Evolutionary conservation across 1,140 invertebrate genomes (phyloP), one percentile per base, ranked within the genome.

Genomic region (Oryzaephilus surinamensis): DNA sequence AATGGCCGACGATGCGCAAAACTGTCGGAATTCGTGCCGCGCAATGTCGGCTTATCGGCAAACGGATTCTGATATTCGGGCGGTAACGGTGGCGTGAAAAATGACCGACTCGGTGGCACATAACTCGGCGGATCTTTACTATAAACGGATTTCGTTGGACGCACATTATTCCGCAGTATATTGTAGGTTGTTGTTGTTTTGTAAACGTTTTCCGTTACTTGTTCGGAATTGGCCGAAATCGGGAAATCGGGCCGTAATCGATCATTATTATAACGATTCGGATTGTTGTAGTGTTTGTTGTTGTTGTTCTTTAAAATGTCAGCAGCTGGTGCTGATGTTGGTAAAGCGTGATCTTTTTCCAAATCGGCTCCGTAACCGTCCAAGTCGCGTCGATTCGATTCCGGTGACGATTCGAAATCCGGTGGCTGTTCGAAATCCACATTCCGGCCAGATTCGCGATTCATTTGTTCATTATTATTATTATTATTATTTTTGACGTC

Each of bases 31-130:
- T 79, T 77, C 10, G 71, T 72, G 41, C 83, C 84, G 47, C 83
- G 69, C 23, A 87, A 60, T 4, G 83, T 87, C 18, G 83, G 83
- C 57, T 85, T 86, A 52, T 88, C 81, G 2, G 81, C 81, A 54
- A 87, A 87, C 0, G 84, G 83, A 62, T 85, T 82, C 11, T 74
- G 67, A 52, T 81, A 83, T 56, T 82, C 80, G 2, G 79, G 79
- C 4, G 82, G 82, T 33, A 85, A 51, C 0, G 82, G 81, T 0
- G 84, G 83, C 0, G 82, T 86, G 58, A 87, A 81, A 43, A 83
- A 76, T 2, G 78, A 71, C 39, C 83, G 62, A 12, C 77, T 77
- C 2, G 84, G 82, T 7, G 83, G 83, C 7, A 81, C 79, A 61
- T 86, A 86, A n/a, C 79, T 83, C 10, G 81, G 81, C 38, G 81